Evolutionary conservation across 1,140 invertebrate species (phyloP).

Genomic region (Colletes latitarsis): DNA sequence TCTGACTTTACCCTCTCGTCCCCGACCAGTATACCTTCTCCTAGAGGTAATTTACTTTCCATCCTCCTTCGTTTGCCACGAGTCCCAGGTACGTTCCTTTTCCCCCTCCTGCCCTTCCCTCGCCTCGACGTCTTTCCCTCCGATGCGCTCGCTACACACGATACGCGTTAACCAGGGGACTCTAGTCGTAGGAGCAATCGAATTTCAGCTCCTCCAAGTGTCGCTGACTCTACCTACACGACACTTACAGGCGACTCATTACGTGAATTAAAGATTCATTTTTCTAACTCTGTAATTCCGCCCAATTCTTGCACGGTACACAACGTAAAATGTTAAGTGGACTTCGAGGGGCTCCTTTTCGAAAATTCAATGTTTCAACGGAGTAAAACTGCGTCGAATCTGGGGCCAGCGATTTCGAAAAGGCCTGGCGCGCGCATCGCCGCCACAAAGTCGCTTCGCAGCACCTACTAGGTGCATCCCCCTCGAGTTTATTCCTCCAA

Average conservation of each 20-base stretch:
- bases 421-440: neutral
- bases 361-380: too few relatives aligned
- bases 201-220: too few relatives aligned
- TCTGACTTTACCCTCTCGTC: constrained; percentile 26
- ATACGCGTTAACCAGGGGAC: constrained; percentile 50
- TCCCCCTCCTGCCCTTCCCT: constrained; percentile 36
- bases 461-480: constrained; percentile 36
- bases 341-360: too few relatives aligned
- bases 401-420: neutral
- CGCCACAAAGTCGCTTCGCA: constrained; percentile 32
- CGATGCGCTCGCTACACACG: constrained; percentile 50
- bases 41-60: constrained; percentile 74
- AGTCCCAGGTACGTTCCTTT: constrained; percentile 47
- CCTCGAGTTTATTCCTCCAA: constrained; percentile 57
- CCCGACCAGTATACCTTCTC: constrained; percentile 45
- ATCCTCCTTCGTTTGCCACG: constrained; percentile 57
- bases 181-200: too few relatives aligned
- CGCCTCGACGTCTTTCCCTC: constrained; percentile 35
- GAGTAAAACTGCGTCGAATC: too few relatives aligned
- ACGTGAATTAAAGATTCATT: too few relatives aligned
- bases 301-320: too few relatives aligned
- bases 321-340: too few relatives aligned
- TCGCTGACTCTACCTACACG: too few relatives aligned
- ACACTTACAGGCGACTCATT: too few relatives aligned
- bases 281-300: too few relatives aligned